phyloP scores from a whole-genome alignment of 2,888 invertebrate genomes.

The Monopis laevigella region DNA sequence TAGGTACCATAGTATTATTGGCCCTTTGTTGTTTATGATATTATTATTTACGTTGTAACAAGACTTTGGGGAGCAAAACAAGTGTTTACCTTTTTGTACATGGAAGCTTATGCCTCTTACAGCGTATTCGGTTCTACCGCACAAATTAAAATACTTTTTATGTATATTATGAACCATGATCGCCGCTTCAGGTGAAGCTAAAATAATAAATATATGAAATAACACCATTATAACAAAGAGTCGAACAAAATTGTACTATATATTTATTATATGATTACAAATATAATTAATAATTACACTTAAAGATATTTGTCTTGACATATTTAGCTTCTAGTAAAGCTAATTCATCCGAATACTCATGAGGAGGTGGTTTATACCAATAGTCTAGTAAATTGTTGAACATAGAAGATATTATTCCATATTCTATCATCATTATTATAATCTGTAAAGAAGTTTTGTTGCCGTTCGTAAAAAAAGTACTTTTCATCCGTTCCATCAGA shows the following conservation, averaged over 20 bases:
- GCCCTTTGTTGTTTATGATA: too few relatives aligned
- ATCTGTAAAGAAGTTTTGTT: constrained; percentile 26
- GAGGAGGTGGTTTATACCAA: constrained; percentile 20
- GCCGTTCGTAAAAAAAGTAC: too few relatives aligned
- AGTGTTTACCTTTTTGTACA: constrained; percentile 53
- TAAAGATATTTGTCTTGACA: constrained; percentile 32
- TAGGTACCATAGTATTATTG: too few relatives aligned
- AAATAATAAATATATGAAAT: too few relatives aligned
- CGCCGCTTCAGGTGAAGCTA: constrained; percentile 34
- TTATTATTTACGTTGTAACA: too few relatives aligned
- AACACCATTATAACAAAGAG: too few relatives aligned
- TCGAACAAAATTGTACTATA: too few relatives aligned
- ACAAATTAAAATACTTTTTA: constrained; percentile 59
- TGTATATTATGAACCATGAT: constrained; percentile 67
- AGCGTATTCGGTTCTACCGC: constrained; percentile 39
- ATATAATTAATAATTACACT: constrained; percentile 25
- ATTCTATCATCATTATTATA: constrained; percentile 32
- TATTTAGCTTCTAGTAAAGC: constrained; percentile 35
- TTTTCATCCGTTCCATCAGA: too few relatives aligned
- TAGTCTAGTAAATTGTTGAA: constrained; percentile 26
- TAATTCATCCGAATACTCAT: constrained; percentile 24
- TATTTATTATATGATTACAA: background rate
- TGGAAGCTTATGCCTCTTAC: constrained; percentile 76
- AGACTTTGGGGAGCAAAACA: too few relatives aligned
- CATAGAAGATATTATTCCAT: constrained; percentile 24